Base-by-base conservation (phyloP, 2,113 vertebrate genomes). In the Sturnira hondurensis region DNA sequence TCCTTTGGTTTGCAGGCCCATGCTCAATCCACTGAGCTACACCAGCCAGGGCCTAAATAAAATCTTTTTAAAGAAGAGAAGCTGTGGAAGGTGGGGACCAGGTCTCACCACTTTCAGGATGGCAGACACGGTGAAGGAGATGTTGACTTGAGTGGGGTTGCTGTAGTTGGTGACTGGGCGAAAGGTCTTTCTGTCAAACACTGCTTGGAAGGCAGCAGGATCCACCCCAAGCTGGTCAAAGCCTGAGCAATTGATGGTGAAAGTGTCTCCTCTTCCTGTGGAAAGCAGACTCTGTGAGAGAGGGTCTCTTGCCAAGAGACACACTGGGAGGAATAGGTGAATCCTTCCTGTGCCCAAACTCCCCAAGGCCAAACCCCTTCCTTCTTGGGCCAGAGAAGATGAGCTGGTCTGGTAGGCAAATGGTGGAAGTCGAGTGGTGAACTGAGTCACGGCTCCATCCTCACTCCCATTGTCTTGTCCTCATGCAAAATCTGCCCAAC, bases 91-190 rank as follows among this genome's bases (percentile, higher is more conserved):
- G 31, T 68, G 77, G 41, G 54, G 31, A 67, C 17, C 45, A 89
- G 26, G 33, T 97, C 99, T 98, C 96, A 99, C 98, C 98, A 99
- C 98, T 38, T 99, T 98, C 19, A 99, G 97, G 31, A 99, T 98
- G 1, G 98, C 99, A 13, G 99, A 99, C 16, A 99, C 97, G 3
- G 98, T 99, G 98, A 99, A 99, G 89, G 98, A 99, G 96, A 99
- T 98, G 97, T 99, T 99, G 95, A 98, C 71, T 11, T 98, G 97
- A 78, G 99, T 99, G 47, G 99, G 98, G 47, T 97, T 97, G 84
- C 98, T 99, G 95, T 99, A 97, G 89, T 99, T 99, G 54, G 98
- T 91, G 1, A 98, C 98, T 1, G 98, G 99, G 58, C 98, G 98
- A 97, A 99, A 99, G 36, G 98, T 7, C 63, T 99, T 98, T 4